A percentile compares a stretch with the other conserved stretches of the same genome.
These are phyloP conservation scores for Alca torda DNA, from an alignment of 2,797 vertebrate genomes.

Conservation along the genomic window DNA sequence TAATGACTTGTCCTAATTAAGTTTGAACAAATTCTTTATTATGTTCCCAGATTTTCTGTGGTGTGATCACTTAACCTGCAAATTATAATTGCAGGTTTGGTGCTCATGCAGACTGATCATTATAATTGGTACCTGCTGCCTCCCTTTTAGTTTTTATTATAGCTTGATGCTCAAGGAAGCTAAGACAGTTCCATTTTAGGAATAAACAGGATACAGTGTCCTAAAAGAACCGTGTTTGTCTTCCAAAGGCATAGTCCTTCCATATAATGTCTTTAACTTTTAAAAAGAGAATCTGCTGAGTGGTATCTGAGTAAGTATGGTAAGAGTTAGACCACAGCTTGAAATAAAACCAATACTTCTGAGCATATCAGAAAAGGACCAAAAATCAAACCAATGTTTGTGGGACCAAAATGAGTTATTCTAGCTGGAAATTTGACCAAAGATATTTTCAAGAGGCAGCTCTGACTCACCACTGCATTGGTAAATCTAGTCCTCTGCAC, in stretches of 20 bases:
- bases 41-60: not conserved
- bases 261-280: not conserved
- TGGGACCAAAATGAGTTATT: not conserved
- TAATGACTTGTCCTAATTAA: conserved; percentile 46
- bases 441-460: not conserved
- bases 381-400: not conserved
- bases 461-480: not conserved
- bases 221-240: not conserved
- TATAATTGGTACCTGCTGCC: not conserved
- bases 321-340: not conserved
- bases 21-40: not conserved
- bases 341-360: not conserved
- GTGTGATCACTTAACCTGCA: conserved; percentile 6
- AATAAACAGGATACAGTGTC: not conserved
- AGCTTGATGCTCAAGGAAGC: not conserved
- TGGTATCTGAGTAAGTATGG: not conserved
- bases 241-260: not conserved
- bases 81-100: conserved; percentile 21
- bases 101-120: not conserved
- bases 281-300: not conserved
- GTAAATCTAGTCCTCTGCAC: not conserved
- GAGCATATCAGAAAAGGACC: not conserved
- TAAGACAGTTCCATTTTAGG: not conserved
- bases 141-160: not conserved
- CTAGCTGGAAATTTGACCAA: not conserved